Percentiles rank a stretch among this genome's conserved stretches.
These are phyloP conservation scores for Cynodonichthys magdalenae DNA, from an alignment of 2,797 vertebrate species.

Conservation along the genomic window DNA sequence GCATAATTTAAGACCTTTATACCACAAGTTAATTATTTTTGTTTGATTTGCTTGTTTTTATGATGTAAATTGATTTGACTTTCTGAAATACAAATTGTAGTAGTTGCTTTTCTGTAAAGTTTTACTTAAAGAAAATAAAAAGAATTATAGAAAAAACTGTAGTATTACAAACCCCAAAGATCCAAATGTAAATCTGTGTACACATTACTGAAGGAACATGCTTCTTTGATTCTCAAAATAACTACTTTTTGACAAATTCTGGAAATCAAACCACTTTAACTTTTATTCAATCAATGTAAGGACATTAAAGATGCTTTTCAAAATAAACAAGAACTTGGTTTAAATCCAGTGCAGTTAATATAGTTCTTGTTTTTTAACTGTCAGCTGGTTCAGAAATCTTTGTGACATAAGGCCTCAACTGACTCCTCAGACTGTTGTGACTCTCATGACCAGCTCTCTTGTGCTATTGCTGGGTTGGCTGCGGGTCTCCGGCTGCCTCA, in stretches of 20 bases:
- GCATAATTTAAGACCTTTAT: not conserved
- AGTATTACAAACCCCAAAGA: not conserved
- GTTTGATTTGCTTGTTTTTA: not conserved
- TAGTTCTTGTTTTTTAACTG: slow-evolving; percentile 42
- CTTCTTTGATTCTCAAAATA: slow-evolving; percentile 28
- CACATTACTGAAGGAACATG: not conserved
- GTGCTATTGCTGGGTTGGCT: slow-evolving; percentile 84
- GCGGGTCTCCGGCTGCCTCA: slow-evolving; percentile 89
- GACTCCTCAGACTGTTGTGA: slow-evolving; percentile 93
- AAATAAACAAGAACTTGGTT: slow-evolving; percentile 71
- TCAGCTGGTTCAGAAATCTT: slow-evolving; percentile 56
- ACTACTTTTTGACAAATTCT: slow-evolving; percentile 48
- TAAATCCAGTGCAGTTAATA: slow-evolving; percentile 64
- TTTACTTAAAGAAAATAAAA: not conserved
- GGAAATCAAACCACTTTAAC: slow-evolving; percentile 75
- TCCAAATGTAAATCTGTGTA: not conserved
- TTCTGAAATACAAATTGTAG: not conserved
- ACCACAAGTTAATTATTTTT: not conserved
- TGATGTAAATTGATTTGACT: not conserved
- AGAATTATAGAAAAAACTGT: not conserved
- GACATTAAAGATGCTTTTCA: slow-evolving; percentile 75
- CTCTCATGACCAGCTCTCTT: slow-evolving; percentile 99
- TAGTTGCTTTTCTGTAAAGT: not conserved
- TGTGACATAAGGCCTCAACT: slow-evolving; percentile 78
- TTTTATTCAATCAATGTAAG: slow-evolving; percentile 77